A percentile compares a stretch with the other conserved stretches of the same genome.
Evolutionary conservation across 1,140 invertebrate species (phyloP).

Genomic region (Arctopsyche grandis): DNA sequence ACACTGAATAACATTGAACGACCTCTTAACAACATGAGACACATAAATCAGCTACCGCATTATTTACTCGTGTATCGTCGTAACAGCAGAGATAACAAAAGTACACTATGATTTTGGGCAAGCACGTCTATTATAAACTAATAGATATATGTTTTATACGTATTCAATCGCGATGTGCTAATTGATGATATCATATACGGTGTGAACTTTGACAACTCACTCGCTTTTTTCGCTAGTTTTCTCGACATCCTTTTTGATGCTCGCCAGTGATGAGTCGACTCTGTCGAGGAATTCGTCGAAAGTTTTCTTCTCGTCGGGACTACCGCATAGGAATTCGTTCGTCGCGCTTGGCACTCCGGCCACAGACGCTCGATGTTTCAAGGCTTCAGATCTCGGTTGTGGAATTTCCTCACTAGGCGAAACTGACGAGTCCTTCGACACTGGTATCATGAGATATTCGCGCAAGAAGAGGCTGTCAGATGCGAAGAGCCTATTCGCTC

Average conservation of each 20-base stretch:
- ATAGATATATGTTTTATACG: background rate
- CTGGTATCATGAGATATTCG: conserved; percentile 83
- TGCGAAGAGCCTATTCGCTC: conserved; percentile 87
- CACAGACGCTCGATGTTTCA: conserved; percentile 63
- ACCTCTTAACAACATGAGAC: no score
- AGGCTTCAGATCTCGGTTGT: conserved; percentile 56
- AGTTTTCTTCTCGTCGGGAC: conserved; percentile 75
- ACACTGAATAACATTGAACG: no score
- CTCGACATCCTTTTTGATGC: conserved; percentile 85
- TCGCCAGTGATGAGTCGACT: conserved; percentile 87
- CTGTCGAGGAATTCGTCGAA: conserved; percentile 86
- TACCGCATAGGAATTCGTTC: conserved; percentile 63
- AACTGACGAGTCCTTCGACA: conserved; percentile 71
- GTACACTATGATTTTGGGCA: no score
- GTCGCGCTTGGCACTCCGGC: conserved; percentile 65
- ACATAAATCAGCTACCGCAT: no score
- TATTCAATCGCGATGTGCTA: background rate
- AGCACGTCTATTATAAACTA: no score
- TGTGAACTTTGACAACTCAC: conserved; percentile 68
- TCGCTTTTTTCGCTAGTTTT: conserved; percentile 80
- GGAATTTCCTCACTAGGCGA: conserved; percentile 66
- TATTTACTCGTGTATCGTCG: no score
- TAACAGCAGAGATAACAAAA: no score
- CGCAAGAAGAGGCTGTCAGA: conserved; percentile 89
- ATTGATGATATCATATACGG: background rate